These are phyloP conservation scores for Martes martes DNA, from an alignment of 2,113 vertebrate species.

Conservation along the genomic window DNA sequence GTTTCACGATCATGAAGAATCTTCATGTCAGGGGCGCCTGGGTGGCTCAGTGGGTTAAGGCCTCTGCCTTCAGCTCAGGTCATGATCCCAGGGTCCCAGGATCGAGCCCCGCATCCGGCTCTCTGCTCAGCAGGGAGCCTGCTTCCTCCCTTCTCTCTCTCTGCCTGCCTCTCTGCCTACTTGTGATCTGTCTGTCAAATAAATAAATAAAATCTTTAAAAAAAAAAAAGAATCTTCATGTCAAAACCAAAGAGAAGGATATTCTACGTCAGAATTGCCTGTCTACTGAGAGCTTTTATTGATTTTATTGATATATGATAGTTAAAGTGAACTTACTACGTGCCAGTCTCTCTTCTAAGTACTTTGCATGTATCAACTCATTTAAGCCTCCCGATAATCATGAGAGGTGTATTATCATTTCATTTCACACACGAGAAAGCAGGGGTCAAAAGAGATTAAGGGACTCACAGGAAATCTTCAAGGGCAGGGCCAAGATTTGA, in stretches of 20 bases:
- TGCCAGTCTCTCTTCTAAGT: neutral
- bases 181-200: no score
- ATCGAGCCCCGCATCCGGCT: no score
- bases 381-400: neutral
- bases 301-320: neutral
- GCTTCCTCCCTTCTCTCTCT: no score
- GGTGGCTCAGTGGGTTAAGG: no score
- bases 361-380: neutral
- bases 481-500: neutral
- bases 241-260: neutral
- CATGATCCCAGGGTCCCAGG: no score
- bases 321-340: neutral
- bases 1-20: neutral
- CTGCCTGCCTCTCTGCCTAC: no score
- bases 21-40: neutral
- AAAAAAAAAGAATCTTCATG: neutral
- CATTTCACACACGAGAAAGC: neutral
- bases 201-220: no score
- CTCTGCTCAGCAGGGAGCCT: no score
- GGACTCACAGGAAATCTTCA: neutral
- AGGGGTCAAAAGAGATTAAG: neutral
- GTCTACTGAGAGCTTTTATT: neutral
- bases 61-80: no score
- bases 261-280: neutral
- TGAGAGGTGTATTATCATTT: neutral